Percentiles rank a stretch among this genome's conserved stretches.
These are phyloP conservation scores for Leucophenga montana DNA, from an alignment of 2,888 invertebrate species.

Conservation along the genomic window DNA sequence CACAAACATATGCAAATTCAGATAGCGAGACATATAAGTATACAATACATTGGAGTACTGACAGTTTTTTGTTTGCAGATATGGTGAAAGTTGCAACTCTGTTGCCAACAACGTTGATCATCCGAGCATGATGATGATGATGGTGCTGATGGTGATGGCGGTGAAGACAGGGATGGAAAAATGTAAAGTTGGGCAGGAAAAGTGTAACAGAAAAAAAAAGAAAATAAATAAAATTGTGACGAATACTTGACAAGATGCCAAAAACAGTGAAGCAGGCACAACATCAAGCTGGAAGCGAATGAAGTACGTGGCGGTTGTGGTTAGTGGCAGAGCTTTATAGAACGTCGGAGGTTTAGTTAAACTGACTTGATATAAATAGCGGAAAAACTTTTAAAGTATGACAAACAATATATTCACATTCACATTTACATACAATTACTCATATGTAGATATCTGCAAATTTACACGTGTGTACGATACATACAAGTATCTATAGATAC, in stretches of 20 bases:
- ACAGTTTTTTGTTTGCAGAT: too few species aligned
- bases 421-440: slow-evolving; percentile 19
- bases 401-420: slow-evolving; percentile 46
- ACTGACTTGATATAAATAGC: slow-evolving; percentile 60
- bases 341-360: too few species aligned
- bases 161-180: slow-evolving; percentile 33
- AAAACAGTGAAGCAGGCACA: slow-evolving; percentile 51
- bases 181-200: slow-evolving; percentile 43
- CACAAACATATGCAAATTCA: too few species aligned
- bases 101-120: slow-evolving; percentile 11
- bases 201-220: slow-evolving; percentile 27
- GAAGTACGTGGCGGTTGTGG: too few species aligned
- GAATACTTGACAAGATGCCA: slow-evolving; percentile 62
- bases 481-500: too few species aligned
- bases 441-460: too few species aligned
- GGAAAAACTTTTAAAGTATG: slow-evolving; percentile 57
- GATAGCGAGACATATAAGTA: too few species aligned
- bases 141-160: not conserved
- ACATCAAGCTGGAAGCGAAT: too few species aligned
- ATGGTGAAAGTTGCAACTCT: slow-evolving; percentile 13
- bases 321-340: too few species aligned
- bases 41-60: too few species aligned
- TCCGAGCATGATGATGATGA: not conserved
- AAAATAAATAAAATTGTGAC: slow-evolving; percentile 43
- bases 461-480: too few species aligned